These are phyloP conservation scores for Plagodis pulveraria DNA, from an alignment of 2,888 invertebrate genomes.

Conservation along the genomic window DNA sequence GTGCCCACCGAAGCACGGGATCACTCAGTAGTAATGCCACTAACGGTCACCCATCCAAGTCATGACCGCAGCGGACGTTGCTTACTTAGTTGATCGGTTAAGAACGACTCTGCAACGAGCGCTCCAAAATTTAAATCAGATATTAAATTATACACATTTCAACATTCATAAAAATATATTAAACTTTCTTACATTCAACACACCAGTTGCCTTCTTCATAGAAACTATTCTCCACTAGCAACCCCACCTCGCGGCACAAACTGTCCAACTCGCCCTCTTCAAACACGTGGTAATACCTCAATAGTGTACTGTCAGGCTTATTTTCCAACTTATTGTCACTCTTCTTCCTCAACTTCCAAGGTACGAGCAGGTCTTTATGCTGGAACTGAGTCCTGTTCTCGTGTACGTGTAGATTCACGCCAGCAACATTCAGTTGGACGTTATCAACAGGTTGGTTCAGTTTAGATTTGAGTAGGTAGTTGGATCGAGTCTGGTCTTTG, in stretches of 20 bases:
- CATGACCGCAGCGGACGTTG: too few relatives aligned
- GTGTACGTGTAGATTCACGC: conserved; percentile 90
- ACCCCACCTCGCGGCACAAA: conserved; percentile 84
- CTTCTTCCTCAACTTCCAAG: conserved; percentile 91
- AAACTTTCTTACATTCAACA: conserved; percentile 89
- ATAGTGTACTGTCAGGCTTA: conserved; percentile 82
- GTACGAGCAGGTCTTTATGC: conserved; percentile 96
- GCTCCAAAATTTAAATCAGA: background rate
- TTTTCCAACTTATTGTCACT: conserved; percentile 59
- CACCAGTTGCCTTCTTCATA: conserved; percentile 99
- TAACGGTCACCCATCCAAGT: too few relatives aligned
- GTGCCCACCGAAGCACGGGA: too few relatives aligned
- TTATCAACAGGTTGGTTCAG: conserved; percentile 32
- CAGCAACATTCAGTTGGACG: conserved; percentile 50
- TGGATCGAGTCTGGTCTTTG: conserved; percentile 91
- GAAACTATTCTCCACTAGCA: conserved; percentile 88
- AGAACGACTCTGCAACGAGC: too few relatives aligned
- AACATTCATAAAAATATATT: conserved; percentile 34
- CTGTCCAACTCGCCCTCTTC: conserved; percentile 91
- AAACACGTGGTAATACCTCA: conserved; percentile 98
- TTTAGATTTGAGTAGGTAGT: conserved; percentile 64
- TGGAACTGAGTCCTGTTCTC: conserved; percentile 95
- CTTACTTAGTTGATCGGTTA: too few relatives aligned
- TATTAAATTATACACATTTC: conserved; percentile 4
- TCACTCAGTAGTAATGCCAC: too few relatives aligned